Evolutionary conservation across 2,888 invertebrate genomes (phyloP).

Genomic region (Eristalis arbustorum): DNA sequence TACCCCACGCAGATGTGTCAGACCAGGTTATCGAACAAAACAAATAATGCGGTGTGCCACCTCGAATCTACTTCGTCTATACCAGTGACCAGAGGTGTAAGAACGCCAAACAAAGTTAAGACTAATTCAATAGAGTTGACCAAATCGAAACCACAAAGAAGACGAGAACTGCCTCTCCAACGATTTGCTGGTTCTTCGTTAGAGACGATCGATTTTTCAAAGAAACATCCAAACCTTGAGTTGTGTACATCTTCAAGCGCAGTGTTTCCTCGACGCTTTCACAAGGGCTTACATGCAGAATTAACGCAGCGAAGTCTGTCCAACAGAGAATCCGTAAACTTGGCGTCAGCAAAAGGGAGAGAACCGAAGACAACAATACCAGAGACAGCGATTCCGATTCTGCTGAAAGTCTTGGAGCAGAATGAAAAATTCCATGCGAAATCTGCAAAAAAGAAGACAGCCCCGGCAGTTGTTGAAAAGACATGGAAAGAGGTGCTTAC

Average conservation of each 20-base stretch:
- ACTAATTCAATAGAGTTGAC: too few species aligned
- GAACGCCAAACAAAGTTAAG: not conserved
- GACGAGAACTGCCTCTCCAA: conserved; percentile 21
- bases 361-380: not conserved
- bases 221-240: conserved; percentile 38
- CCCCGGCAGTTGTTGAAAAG: not conserved
- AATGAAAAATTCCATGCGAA: not conserved
- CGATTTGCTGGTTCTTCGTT: conserved; percentile 26
- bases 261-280: conserved; percentile 38
- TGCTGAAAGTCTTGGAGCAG: not conserved
- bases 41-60: too few species aligned
- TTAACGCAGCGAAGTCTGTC: not conserved
- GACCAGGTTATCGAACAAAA: too few species aligned
- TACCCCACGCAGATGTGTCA: too few species aligned
- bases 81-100: too few species aligned
- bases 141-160: not conserved
- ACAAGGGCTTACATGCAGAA: not conserved
- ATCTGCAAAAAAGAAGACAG: not conserved
- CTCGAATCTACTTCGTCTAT: too few species aligned
- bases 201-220: conserved; percentile 22
- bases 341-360: not conserved
- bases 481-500: conserved; percentile 35
- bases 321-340: not conserved
- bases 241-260: conserved; percentile 17
- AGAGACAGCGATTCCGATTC: not conserved